Percentiles rank a stretch among this genome's conserved stretches.
Evolutionary conservation across 2,113 vertebrate genomes (phyloP).

Genomic region (Phodopus roborovskii): DNA sequence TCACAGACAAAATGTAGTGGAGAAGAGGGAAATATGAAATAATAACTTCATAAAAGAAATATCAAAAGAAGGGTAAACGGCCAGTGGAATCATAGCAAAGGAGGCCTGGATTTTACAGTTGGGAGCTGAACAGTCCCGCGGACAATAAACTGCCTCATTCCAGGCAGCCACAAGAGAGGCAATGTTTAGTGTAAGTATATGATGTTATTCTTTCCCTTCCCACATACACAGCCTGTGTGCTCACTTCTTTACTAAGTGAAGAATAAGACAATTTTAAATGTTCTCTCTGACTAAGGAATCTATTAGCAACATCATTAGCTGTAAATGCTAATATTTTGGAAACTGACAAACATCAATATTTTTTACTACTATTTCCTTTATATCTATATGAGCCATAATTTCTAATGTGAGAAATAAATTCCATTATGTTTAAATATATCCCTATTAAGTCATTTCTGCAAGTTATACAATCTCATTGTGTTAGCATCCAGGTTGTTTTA

Average conservation of each 20-base stretch:
- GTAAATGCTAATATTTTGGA: neutral
- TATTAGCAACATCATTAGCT: neutral
- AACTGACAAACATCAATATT: neutral
- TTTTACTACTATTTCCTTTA: neutral
- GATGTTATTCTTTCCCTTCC: neutral
- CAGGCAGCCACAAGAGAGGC: neutral
- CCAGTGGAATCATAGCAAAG: neutral
- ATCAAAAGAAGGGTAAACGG: neutral
- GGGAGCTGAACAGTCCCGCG: neutral
- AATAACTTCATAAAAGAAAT: neutral
- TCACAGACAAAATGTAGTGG: neutral
- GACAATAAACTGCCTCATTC: neutral
- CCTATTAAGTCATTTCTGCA: neutral
- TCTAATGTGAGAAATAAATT: neutral
- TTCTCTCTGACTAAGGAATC: neutral
- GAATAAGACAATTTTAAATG: neutral
- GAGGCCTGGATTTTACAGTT: neutral
- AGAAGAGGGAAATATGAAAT: neutral
- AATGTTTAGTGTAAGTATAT: neutral
- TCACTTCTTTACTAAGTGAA: neutral
- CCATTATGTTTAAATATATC: neutral
- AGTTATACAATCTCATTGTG: neutral
- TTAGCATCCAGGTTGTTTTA: conserved; percentile 1
- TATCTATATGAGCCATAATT: neutral
- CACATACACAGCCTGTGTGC: neutral